Evolutionary conservation across 2,797 vertebrate species (phyloP), one percentile per base, ranked within the genome.

Genomic region (Anniella stebbinsi): DNA sequence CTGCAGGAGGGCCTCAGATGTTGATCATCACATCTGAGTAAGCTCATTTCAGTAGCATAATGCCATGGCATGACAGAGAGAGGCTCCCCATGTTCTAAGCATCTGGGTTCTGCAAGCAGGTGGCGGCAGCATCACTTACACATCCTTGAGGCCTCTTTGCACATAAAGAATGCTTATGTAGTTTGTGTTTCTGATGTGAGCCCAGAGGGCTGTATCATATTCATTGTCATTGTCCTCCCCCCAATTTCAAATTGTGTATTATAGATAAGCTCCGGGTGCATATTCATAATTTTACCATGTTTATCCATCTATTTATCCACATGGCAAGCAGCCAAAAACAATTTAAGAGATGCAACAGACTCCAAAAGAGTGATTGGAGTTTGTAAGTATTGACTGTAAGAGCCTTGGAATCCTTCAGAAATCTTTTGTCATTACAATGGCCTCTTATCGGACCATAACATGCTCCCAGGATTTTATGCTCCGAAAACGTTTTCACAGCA

Each of bases 401-500:
- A 93, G 87, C 38, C 90, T 89, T 57, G 86, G 89, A 84, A 83
- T 90, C 33, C 38, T 93, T 93, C 60, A 89, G 80, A 94, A 94
- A 87, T 1, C 0, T 90, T 63, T 90, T 95, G 91, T 86, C 93
- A 88, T 96, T 96, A 90, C 17, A 88, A 88, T 77, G 87, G 88
- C 93, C 92, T 94, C 36, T 87, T 94, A 96, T 94, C 89, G 91
- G 89, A 94, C 67, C 93, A 70, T 45, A 95, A 84, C 33, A 84
- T 87, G 93, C 82, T 84, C 88, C 91, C 86, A 95, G 87, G 95
- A 94, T 96, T 92, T 86, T 87, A 92, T 91, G 84, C 84, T 93
- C 90, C 86, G 91, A 94, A n/a, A 95, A 95, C 81, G 72, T 95
- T 92, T 85, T 94, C 92, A 83, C 95, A 95, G 80, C 83, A 91